Evolutionary conservation across 2,888 invertebrate species (phyloP).

Genomic region (Andrena flavipes): DNA sequence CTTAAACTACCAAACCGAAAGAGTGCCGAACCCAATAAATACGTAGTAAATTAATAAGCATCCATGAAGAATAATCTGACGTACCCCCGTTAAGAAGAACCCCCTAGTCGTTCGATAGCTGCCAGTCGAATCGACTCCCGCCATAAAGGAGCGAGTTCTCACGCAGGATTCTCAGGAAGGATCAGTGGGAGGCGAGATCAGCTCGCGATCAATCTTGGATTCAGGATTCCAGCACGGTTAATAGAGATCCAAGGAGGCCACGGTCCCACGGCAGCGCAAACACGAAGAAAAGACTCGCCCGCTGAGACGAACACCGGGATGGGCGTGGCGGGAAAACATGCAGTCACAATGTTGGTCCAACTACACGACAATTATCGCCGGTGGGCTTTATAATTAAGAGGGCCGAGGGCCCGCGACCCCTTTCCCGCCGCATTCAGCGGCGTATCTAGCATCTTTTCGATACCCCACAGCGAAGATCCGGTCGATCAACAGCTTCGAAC

Average conservation of each 20-base stretch:
- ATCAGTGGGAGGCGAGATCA: conserved; percentile 27
- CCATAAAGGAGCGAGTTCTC: conserved; percentile 28
- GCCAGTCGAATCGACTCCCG: neutral
- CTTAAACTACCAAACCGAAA: too few species aligned
- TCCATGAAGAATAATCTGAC: too few species aligned
- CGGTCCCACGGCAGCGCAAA: conserved; percentile 72
- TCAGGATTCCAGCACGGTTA: conserved; percentile 44
- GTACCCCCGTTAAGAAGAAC: too few species aligned
- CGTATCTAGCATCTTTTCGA: conserved; percentile 66
- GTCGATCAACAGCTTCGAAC: conserved; percentile 46
- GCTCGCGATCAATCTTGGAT: conserved; percentile 40
- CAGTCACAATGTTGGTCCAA: conserved; percentile 84
- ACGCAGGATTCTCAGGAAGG: conserved; percentile 21
- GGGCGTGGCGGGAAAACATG: conserved; percentile 84
- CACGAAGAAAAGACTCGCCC: conserved; percentile 80
- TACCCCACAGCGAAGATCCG: conserved; percentile 67
- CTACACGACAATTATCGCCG: conserved; percentile 84
- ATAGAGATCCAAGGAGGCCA: conserved; percentile 56
- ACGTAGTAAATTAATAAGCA: too few species aligned
- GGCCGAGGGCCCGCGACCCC: conserved; percentile 34
- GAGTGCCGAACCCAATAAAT: too few species aligned
- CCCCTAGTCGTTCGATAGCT: too few species aligned
- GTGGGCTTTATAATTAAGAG: conserved; percentile 84
- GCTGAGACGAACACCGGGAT: conserved; percentile 78
- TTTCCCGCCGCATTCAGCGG: conserved; percentile 30